Base-by-base conservation (phyloP, 2,888 invertebrate species). In the Belgica antarctica region DNA sequence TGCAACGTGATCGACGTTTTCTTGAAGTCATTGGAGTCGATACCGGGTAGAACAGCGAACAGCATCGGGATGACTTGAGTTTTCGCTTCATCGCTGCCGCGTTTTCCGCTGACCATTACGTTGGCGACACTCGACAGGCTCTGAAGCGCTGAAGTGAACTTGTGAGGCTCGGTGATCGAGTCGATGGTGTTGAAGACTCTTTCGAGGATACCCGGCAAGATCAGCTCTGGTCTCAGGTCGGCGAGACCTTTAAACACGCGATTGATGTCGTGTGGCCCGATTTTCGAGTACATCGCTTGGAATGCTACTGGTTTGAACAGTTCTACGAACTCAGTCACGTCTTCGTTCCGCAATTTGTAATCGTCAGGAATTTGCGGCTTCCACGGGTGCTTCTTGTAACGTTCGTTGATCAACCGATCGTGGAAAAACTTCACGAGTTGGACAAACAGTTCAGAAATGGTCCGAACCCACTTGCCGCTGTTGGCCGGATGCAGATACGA, bases 401-500 rank as follows among this genome's bases (percentile, higher is more conserved):
- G 75, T 74, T 83, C 82, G 27, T 75, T 76, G 62, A 72, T 73
- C 66, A 72, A 68, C 80, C 90, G 85, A 72, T 82, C 79, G 1
- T 87, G 80, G 75, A 93, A 88, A 74, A 85, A 83, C 71, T 82
- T 82, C 0, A 89, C 83, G n/a, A 92, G 80, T 75, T 87, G 87
- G 65, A 84, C 82, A 1, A 93, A 80, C 4, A 91, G 79, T 71
- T 89, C 87, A 71, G 86, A 83, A 1, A 91, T 81, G 73, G 84
- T 86, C 72, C 78, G 78, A 0, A 88, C 85, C 93, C 95, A 96
- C 59, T 86, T 83, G 25, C 95, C 96, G 36, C 83, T 79, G 78
- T 96, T 96, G 0, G 94, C 94, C 66, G 93, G 92, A 80, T 96
- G 92, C 74, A 90, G 87, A 79, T 93, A 96, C 2, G 92, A 90